A percentile compares a stretch with the other conserved stretches of the same genome.
These are phyloP conservation scores for Procavia capensis DNA, from an alignment of 2,113 vertebrate genomes.

Conservation along the genomic window DNA sequence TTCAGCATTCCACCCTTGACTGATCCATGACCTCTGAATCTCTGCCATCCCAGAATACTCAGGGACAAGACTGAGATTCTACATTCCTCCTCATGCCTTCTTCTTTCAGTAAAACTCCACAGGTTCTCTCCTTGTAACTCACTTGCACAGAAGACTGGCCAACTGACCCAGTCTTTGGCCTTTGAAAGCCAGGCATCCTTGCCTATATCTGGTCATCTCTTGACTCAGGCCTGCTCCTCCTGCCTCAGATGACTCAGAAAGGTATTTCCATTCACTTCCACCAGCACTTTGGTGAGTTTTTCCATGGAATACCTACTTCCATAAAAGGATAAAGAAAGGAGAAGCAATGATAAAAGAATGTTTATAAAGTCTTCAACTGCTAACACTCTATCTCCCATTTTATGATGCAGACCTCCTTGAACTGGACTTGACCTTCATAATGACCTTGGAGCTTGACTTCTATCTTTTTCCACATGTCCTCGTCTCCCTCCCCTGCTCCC, in stretches of 20 bases:
- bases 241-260: not conserved
- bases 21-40: not conserved
- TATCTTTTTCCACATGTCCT: not conserved
- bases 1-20: not conserved
- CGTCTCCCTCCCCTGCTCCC: not conserved
- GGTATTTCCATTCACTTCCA: accelerated
- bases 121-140: not conserved
- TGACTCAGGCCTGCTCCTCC: not conserved
- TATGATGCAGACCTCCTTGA: not conserved
- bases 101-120: not conserved
- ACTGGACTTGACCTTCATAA: not conserved
- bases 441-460: not conserved
- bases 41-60: not conserved
- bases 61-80: not conserved
- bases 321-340: not conserved
- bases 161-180: not conserved
- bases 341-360: accelerated
- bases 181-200: not conserved
- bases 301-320: not conserved
- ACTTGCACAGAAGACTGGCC: not conserved
- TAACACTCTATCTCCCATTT: not conserved
- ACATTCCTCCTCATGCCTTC: not conserved
- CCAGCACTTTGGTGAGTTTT: not conserved
- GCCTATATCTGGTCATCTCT: not conserved
- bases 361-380: not conserved